Percentiles rank a stretch among this genome's conserved stretches.
Conservation (phyloP, 2,797 vertebrate species). For the Notolepis coatsorum region DNA sequence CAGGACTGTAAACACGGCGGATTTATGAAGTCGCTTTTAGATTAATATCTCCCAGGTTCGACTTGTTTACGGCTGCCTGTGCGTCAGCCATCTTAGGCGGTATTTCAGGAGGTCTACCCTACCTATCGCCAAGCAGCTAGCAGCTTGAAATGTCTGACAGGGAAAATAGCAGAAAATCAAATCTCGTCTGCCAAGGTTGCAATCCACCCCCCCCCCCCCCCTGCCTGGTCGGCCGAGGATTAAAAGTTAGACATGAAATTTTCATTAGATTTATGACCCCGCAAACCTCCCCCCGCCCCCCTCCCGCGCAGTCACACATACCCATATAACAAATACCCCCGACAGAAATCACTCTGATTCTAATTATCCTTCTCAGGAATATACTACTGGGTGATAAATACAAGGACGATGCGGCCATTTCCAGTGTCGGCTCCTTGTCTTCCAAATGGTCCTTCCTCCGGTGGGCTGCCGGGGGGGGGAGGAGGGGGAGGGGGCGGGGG, state of each 20-base stretch:
- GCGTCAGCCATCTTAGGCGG: conserved; percentile 58
- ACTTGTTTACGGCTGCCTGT: conserved; percentile 74
- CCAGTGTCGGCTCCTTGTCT: conserved; percentile 66
- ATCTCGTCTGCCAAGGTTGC: conserved; percentile 77
- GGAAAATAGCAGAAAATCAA: conserved; percentile 71
- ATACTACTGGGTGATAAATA: conserved; percentile 68
- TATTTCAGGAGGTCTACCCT: conserved; percentile 74
- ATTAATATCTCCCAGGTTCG: conserved; percentile 74
- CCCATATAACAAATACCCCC: conserved; percentile 52
- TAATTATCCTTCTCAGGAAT: conserved; percentile 67
- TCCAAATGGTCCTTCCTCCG: conserved; percentile 57
- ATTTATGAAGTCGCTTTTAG: conserved; percentile 80
- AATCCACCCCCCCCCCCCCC: too few species aligned
- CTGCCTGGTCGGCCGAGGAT: conserved; percentile 50
- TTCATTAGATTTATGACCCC: conserved; percentile 66
- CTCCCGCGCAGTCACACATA: conserved; percentile 17
- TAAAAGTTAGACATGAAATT: conserved; percentile 72
- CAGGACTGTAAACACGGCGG: conserved; percentile 65
- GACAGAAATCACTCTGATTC: conserved; percentile 71
- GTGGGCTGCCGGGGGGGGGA: conserved; percentile 17
- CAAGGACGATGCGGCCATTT: conserved; percentile 75
- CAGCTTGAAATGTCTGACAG: conserved; percentile 63
- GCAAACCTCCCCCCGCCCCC: conserved; percentile 18
- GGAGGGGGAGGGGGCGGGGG: conserved; percentile 22
- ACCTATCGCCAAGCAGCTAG: conserved; percentile 56